These are phyloP conservation scores for Molorchus minor DNA, from an alignment of 2,888 invertebrate species.

Conservation along the genomic window DNA sequence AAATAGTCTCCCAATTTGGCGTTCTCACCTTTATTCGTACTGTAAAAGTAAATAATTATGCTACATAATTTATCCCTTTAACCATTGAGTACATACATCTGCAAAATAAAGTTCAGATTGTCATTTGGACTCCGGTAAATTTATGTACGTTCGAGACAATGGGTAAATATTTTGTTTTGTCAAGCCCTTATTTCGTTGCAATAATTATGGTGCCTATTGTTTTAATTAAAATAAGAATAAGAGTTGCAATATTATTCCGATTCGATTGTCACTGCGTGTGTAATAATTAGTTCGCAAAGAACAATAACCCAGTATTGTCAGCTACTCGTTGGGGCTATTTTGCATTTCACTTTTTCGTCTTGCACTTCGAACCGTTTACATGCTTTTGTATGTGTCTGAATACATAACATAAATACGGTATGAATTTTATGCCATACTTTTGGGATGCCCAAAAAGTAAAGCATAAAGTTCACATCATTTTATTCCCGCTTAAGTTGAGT, in stretches of 20 bases:
- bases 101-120: conserved; percentile 29
- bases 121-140: conserved; percentile 38
- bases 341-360: background rate
- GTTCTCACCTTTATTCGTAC: conserved; percentile 34
- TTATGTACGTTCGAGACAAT: conserved; percentile 42
- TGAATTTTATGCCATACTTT: too few relatives aligned
- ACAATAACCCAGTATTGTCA: conserved; percentile 28
- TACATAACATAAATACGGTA: too few relatives aligned
- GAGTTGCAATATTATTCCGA: conserved; percentile 43
- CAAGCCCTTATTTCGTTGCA: conserved; percentile 42
- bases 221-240: conserved; percentile 47
- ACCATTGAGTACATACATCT: conserved; percentile 25
- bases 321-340: conserved; percentile 10
- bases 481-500: too few relatives aligned
- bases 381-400: too few relatives aligned
- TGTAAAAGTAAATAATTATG: conserved; percentile 21
- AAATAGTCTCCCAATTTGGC: conserved; percentile 35
- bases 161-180: conserved; percentile 45
- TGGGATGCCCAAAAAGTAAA: too few relatives aligned
- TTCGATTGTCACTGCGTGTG: conserved; percentile 42
- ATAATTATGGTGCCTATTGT: conserved; percentile 45
- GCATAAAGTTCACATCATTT: too few relatives aligned
- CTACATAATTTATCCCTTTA: conserved; percentile 15
- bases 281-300: conserved; percentile 43
- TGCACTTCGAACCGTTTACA: too few relatives aligned